These are phyloP conservation scores for Poecile montanus DNA, from an alignment of 2,797 vertebrate genomes.

Conservation along the genomic window DNA sequence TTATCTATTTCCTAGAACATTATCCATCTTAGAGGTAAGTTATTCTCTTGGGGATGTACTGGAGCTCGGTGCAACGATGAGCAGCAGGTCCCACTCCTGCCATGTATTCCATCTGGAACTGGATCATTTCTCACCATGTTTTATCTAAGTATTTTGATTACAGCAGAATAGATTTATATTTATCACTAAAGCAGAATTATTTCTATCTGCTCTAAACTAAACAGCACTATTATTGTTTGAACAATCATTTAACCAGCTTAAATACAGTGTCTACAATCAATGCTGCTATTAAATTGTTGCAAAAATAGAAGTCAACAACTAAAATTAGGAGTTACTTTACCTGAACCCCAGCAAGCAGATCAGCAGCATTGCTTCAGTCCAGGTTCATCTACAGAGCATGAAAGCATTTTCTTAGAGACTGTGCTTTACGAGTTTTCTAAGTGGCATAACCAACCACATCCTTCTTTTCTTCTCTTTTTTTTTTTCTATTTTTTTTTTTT, in stretches of 20 bases:
- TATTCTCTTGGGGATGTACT: neutral
- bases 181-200: neutral
- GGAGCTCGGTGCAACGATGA: neutral
- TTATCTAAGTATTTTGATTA: neutral
- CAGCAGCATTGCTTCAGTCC: neutral
- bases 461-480: neutral
- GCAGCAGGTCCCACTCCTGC: neutral
- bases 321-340: slow-evolving; percentile 10
- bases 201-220: neutral
- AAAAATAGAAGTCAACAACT: neutral
- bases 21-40: neutral
- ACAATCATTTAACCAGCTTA: neutral
- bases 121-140: neutral
- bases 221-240: neutral
- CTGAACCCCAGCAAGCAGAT: neutral
- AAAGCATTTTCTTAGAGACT: neutral
- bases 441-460: slow-evolving; percentile 54
- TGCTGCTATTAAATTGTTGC: neutral
- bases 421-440: neutral
- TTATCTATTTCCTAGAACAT: neutral
- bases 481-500: neutral
- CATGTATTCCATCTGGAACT: neutral
- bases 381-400: neutral
- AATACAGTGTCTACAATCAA: neutral
- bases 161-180: neutral